Percentiles rank a stretch among this genome's conserved stretches.
phyloP scores from a whole-genome alignment of 2,797 vertebrate genomes.

The Schizopygopsis pylzovi region DNA sequence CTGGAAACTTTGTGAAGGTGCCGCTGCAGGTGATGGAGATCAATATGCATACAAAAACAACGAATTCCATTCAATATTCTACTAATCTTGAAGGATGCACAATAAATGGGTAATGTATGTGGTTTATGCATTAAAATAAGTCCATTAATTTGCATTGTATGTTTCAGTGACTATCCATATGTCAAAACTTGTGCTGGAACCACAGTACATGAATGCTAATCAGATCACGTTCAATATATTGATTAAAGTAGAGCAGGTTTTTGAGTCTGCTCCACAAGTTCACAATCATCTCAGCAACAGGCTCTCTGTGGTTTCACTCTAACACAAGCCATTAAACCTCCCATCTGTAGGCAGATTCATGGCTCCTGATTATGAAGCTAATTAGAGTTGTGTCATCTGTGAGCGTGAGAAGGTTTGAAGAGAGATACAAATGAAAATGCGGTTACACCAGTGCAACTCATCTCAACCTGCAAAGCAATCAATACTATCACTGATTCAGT shows the following conservation, averaged over 20 bases:
- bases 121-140: too few species aligned
- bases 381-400: conserved; percentile 34
- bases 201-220: not conserved
- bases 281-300: conserved; percentile 10
- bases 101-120: not conserved
- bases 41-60: not conserved
- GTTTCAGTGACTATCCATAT: not conserved
- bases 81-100: not conserved
- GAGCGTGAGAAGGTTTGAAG: not conserved
- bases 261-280: conserved; percentile 1
- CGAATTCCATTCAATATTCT: not conserved
- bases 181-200: not conserved
- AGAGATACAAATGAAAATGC: not conserved
- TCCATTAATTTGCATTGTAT: not conserved
- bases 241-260: conserved; percentile 27
- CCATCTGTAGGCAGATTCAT: conserved; percentile 33
- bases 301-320: conserved; percentile 3
- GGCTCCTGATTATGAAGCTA: conserved; percentile 21
- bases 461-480: conserved; percentile 14
- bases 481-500: not conserved
- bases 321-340: conserved; percentile 8
- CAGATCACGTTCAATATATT: not conserved
- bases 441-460: not conserved
- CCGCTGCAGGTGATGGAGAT: not conserved
- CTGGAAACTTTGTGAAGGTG: not conserved